phyloP scores from a whole-genome alignment of 2,888 invertebrate species.

The Agrochola lychnidis region DNA sequence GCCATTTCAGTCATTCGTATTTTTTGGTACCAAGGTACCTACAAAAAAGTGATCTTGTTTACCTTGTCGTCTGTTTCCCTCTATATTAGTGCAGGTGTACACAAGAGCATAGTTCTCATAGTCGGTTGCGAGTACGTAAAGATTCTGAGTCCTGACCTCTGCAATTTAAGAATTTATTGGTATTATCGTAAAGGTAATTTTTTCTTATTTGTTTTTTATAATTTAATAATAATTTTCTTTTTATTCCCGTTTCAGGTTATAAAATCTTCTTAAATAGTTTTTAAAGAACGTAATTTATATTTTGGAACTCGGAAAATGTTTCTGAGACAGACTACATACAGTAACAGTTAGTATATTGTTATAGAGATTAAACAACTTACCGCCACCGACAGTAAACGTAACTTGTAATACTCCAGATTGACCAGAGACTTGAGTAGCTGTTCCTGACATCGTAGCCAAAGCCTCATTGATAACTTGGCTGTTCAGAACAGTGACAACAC shows the following conservation, averaged over 20 bases:
- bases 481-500: constrained; percentile 71
- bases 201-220: neutral
- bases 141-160: constrained; percentile 68
- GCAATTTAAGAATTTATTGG: neutral
- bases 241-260: neutral
- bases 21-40: neutral
- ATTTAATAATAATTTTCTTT: neutral
- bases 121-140: constrained; percentile 82
- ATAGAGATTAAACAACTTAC: constrained; percentile 74
- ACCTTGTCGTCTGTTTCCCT: constrained; percentile 80
- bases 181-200: neutral
- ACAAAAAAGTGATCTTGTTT: constrained; percentile 46
- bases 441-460: constrained; percentile 86
- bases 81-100: constrained; percentile 80
- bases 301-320: neutral
- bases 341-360: neutral
- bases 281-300: neutral
- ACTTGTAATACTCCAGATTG: constrained; percentile 89
- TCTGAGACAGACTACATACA: neutral
- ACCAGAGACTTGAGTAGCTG: constrained; percentile 80
- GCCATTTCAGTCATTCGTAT: neutral
- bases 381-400: constrained; percentile 87
- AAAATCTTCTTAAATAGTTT: neutral
- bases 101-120: constrained; percentile 80
- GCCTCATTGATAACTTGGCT: constrained; percentile 82